A percentile compares a stretch with the other conserved stretches of the same genome.
Conservation (phyloP, 2,113 vertebrate genomes). For the Zosterops borbonicus region DNA sequence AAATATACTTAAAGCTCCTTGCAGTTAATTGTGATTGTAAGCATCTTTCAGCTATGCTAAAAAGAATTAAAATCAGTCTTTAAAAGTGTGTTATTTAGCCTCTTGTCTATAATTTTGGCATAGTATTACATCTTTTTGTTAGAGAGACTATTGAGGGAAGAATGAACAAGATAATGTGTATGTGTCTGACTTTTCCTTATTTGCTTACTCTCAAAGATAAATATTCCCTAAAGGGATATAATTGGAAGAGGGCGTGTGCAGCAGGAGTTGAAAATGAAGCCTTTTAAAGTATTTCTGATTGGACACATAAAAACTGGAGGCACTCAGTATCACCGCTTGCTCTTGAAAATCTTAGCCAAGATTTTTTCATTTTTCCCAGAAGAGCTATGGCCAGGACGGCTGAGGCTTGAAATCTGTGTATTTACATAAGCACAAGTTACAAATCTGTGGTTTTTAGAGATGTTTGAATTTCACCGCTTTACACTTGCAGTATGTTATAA, state of each 20-base stretch:
- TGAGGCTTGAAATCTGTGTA: slow-evolving; percentile 54
- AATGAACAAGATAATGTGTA: background rate
- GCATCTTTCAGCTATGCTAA: background rate
- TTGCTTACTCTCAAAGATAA: slow-evolving; percentile 29
- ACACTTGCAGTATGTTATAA: slow-evolving; percentile 52
- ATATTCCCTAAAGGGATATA: slow-evolving; percentile 65
- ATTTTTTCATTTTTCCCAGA: slow-evolving; percentile 49
- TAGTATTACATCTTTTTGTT: background rate
- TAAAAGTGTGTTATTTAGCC: background rate
- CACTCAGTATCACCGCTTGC: background rate
- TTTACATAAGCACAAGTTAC: slow-evolving; percentile 77
- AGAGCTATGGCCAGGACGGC: slow-evolving; percentile 36
- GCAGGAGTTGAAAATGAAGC: background rate
- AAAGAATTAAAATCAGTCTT: background rate
- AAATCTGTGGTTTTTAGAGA: slow-evolving; percentile 72
- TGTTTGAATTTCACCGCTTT: slow-evolving; percentile 74
- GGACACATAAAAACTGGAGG: slow-evolving; percentile 11
- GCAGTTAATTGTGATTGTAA: background rate
- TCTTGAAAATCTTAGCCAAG: slow-evolving; percentile 46
- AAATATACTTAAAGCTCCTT: background rate
- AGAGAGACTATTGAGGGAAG: background rate
- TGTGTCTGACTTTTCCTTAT: slow-evolving; percentile 10
- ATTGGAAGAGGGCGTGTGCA: slow-evolving; percentile 23
- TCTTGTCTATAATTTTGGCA: background rate
- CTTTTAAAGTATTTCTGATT: slow-evolving; percentile 34